A percentile compares a stretch with the other conserved stretches of the same genome.
phyloP scores from a whole-genome alignment of 2,797 vertebrate species.

The Protonibea diacanthus region DNA sequence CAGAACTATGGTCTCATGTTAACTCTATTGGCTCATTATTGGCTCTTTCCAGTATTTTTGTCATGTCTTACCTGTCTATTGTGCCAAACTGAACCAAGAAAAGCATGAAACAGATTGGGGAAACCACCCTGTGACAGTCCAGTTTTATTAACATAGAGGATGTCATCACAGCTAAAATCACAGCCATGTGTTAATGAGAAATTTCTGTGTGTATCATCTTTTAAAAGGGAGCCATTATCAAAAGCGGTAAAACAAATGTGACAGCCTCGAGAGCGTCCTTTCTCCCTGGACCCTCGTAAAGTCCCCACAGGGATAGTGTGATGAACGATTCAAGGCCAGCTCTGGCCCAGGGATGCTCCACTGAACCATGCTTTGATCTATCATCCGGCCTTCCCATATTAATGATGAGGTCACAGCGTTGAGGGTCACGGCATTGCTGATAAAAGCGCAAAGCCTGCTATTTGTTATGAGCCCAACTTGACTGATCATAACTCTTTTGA shows the following conservation, averaged over 20 bases:
- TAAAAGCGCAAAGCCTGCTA: conserved; percentile 84
- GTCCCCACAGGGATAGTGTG: conserved; percentile 74
- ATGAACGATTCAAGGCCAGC: conserved; percentile 86
- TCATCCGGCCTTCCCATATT: conserved; percentile 85
- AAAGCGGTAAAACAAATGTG: conserved; percentile 82
- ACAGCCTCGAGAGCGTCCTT: conserved; percentile 76
- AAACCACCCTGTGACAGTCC: conserved; percentile 18
- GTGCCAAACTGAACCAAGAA: conserved; percentile 12
- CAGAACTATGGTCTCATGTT: background rate
- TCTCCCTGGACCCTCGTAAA: conserved; percentile 72
- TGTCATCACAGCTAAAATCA: conserved; percentile 57
- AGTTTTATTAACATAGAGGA: conserved; percentile 41
- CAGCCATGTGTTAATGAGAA: conserved; percentile 58
- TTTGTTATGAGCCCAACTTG: conserved; percentile 83
- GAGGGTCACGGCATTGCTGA: conserved; percentile 85
- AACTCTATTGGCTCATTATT: conserved; percentile 1
- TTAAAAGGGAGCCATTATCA: conserved; percentile 77
- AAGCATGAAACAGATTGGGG: conserved; percentile 29
- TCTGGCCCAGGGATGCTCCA: conserved; percentile 81
- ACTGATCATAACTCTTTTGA: conserved; percentile 84
- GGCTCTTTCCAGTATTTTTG: background rate
- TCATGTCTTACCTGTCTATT: background rate
- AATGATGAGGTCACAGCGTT: conserved; percentile 86
- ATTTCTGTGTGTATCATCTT: conserved; percentile 60
- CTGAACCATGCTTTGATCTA: conserved; percentile 85